A percentile compares a stretch with the other conserved stretches of the same genome.
Evolutionary conservation across 1,140 invertebrate species (phyloP).

Genomic region (Brachionus koreanus): DNA sequence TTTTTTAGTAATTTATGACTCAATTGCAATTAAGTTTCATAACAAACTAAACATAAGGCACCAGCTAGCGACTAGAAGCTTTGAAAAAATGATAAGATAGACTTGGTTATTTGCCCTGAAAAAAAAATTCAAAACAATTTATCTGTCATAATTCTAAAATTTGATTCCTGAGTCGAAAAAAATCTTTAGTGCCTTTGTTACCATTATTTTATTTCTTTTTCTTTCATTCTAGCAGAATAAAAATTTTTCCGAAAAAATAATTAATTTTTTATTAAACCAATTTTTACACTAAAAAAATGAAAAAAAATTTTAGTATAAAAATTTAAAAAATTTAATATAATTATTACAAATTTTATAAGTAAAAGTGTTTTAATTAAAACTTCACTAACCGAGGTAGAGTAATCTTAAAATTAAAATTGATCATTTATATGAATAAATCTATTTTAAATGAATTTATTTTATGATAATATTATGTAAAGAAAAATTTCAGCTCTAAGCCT

Average conservation of each 20-base stretch:
- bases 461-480: not conserved
- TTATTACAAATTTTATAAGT: no score
- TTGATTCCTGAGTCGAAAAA: not conserved
- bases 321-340: no score
- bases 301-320: no score
- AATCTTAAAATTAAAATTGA: not conserved
- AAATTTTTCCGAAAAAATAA: no score
- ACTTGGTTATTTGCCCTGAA: not conserved
- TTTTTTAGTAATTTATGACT: slow-evolving; percentile 32
- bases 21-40: slow-evolving; percentile 10
- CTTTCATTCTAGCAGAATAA: no score
- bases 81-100: slow-evolving; percentile 12
- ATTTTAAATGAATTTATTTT: not conserved
- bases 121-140: not conserved
- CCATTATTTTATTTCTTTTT: not conserved
- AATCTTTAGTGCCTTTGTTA: not conserved
- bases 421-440: not conserved
- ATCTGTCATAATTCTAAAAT: not conserved
- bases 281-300: no score
- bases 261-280: no score
- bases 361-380: not conserved
- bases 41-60: slow-evolving; percentile 29
- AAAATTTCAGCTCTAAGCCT: not conserved
- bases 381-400: not conserved
- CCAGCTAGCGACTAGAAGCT: not conserved